Conservation (phyloP, 2,113 vertebrate species). For the Oriolus oriolus region DNA sequence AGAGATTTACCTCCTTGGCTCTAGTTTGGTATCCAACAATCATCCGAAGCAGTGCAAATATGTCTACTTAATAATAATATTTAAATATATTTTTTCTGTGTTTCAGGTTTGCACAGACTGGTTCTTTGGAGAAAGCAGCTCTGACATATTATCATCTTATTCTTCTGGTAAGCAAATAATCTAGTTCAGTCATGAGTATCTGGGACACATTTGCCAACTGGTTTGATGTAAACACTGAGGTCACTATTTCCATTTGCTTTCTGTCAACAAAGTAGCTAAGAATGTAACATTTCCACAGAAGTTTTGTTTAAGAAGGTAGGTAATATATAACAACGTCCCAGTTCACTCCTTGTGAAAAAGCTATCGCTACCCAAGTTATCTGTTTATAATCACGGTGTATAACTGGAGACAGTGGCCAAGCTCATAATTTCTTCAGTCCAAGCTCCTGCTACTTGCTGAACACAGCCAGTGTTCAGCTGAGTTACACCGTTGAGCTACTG, state of each 20-base stretch:
- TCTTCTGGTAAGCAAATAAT: background rate
- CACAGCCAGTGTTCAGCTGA: background rate
- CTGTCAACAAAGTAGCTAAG: background rate
- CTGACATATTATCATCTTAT: background rate
- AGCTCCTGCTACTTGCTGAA: background rate
- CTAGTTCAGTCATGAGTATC: background rate
- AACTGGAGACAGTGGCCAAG: background rate
- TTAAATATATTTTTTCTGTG: background rate
- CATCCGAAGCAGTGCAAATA: background rate
- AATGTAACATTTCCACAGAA: background rate
- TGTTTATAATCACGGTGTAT: background rate
- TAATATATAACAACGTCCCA: background rate
- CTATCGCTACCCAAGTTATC: background rate
- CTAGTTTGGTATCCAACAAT: background rate
- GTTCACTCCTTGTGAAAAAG: background rate
- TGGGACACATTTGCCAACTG: background rate
- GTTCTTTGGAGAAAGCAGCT: background rate
- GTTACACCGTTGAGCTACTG: background rate
- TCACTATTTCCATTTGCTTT: slow-evolving; percentile 12
- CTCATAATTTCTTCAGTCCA: background rate
- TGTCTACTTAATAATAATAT: background rate
- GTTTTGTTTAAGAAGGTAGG: background rate
- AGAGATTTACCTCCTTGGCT: background rate
- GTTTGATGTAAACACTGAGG: background rate
- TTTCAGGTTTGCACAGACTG: background rate